Evolutionary conservation across 2,888 invertebrate genomes (phyloP), one percentile per base, ranked within the genome.

Genomic region (Cosmorhoe ocellata): DNA sequence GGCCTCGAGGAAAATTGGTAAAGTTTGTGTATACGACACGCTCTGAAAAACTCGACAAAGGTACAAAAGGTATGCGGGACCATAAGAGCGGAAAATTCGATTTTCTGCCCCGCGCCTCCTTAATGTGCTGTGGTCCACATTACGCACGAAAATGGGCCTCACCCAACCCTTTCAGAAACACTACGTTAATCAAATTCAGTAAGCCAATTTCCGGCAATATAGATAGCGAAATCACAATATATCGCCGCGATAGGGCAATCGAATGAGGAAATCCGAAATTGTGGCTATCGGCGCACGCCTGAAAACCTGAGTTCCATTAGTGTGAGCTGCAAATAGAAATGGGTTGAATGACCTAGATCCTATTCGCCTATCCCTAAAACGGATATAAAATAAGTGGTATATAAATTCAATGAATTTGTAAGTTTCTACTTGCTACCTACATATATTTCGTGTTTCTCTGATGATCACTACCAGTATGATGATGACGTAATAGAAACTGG

Each of bases 31-130:
- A 69, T 70, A 72, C 70, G 78, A 71, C 73, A 82, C 77, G 80
- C 78, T 81, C 82, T 79, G 73, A 82, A 86, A 81, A 80, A 63
- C 72, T 62, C 66, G 62, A 70, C 74, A 76, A 74, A 79, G 75
- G 74, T 74, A 70, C 72, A 75, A 76, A n/a, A 78, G 74, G 75
- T 64, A 69, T 67, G 69, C 64, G 69, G 59, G 57, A 56, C 74
- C 79, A 79, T 71, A 76, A 67, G 68, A 75, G 78, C 81, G 81
- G 86, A 84, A 87, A 88, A 88, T 88, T 85, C 80, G 82, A 88
- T 88, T 88, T 86, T 88, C 82, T 81, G 76, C 76, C 74, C 78
- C 72, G 68, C 82, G 81, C 81, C 75, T 81, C 70, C 69, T 65
- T 80, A 81, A 83, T 76, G 76, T 69, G 73, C 52, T 67, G 72